Base-by-base conservation (phyloP, 2,888 invertebrate genomes). In the Dione vanillae region DNA sequence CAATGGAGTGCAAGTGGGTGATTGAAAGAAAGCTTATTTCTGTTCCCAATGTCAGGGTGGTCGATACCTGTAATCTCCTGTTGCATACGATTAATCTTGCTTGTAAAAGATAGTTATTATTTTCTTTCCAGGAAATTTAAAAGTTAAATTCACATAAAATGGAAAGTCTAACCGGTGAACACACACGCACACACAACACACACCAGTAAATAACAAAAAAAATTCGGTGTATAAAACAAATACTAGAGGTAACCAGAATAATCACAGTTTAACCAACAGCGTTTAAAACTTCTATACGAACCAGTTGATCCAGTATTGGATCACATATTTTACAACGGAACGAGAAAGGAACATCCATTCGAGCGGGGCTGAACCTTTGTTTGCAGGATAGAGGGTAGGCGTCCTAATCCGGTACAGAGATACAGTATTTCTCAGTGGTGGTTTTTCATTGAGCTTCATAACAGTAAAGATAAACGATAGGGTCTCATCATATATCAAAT, bases 321-420 rank as follows among this genome's bases (percentile, higher is more conserved):
- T 40, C 62, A 54, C 62, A 69, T 72, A 72, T 69, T 69, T 72
- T 47, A 69, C 56, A n/a, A 61, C 66, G 62, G 37, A 66, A 62
- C 62, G 41, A 65, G 49, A 47, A 66, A 62, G 56, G 51, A 41
- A 51, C 56, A 43, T 62, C 66, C 58, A 64, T 69, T 51, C 66
- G 52, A 16, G 19, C 20, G 49, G 62, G 56, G n/a, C n/a, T n/a
- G 45, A 65, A 65, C 61, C 69, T 69, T 71, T n/a, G n/a, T 68
- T 68, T 68, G 45, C 62, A 69, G 35, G 47, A n/a, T 65, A 69
- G 65, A 45, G 62, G 54, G 68, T 20, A 62, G 43, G 8, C 61
- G 37, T 68, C 37, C 35, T 61, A 20, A 68, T 62, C 45, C 45
- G n/a, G 9, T 49, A 19, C 20, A 37, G 12, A 37, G 52, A 61